Evolutionary conservation across 2,888 invertebrate species (phyloP), one percentile per base, ranked within the genome.

Genomic region (Epinotia brunnichana): DNA sequence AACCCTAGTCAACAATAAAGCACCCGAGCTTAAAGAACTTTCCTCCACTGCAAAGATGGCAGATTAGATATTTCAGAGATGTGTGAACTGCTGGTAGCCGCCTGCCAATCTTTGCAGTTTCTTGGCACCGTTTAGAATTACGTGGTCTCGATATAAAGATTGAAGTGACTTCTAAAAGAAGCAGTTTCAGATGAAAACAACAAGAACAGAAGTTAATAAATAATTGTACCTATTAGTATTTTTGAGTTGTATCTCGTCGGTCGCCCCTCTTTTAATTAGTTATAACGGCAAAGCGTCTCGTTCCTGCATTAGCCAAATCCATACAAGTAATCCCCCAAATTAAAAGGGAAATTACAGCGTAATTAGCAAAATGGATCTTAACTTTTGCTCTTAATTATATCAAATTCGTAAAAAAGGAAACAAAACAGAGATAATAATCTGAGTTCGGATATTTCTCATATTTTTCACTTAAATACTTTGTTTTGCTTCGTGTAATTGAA

Each of bases 401-500:
- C 63, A 69, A 68, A 51, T 69, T 59, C 24, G 19, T 73, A 53
- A 72, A 63, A 72, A 69, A 62, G 51, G 69, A 63, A 69, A 57
- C 68, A 73, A 73, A 68, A 56, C 68, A 53, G 57, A 70, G 67
- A 63, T 69, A 69, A 73, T 73, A 59, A 69, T 59, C 73, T 13
- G 54, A 60, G 67, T 67, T 57, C 39, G 62, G 44, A 67, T 51
- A 68, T 63, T 67, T 62, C 67, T 68, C 67, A 62, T 48, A 62
- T 72, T 73, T 72, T 66, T 68, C 68, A 71, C 66, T 72, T 61
- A 72, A 73, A 73, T 73, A 73, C 56, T 62, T 68, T 68, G 56
- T 68, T 68, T 73, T 69, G 69, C 69, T 73, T 69, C 63, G 73
- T 69, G 69, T 73, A 73, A 73, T 73, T 73, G 73, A 73, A 73